Evolutionary conservation across 2,113 vertebrate genomes (phyloP).

Genomic region (Colossoma macropomum): DNA sequence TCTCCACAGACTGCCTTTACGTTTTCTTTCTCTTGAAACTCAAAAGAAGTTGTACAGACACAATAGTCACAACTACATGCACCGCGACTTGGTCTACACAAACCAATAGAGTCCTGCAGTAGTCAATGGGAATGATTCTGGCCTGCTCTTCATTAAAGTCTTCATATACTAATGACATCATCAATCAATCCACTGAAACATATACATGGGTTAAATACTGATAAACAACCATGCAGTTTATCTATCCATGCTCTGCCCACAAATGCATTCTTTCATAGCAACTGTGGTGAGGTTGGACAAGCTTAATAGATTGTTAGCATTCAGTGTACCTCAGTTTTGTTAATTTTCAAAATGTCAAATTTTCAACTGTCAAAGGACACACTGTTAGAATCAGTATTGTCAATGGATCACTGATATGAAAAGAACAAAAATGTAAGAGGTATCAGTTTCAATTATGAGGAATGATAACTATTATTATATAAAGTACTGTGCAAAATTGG

Average conservation of each 20-base stretch:
- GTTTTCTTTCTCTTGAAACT: background rate
- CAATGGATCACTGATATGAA: too few species aligned
- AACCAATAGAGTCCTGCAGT: slow-evolving; percentile 88
- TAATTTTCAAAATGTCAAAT: too few species aligned
- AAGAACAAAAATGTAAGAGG: too few species aligned
- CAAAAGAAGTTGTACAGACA: background rate
- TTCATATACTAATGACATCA: slow-evolving; percentile 95
- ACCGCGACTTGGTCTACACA: slow-evolving; percentile 64
- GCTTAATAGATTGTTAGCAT: background rate
- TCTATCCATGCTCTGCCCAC: background rate
- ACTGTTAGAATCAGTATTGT: too few species aligned
- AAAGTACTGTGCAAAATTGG: too few species aligned
- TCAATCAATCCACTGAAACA: slow-evolving; percentile 86
- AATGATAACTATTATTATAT: too few species aligned
- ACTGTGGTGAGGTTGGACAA: background rate
- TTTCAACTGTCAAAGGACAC: too few species aligned
- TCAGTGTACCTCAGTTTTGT: too few species aligned
- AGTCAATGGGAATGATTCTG: slow-evolving; percentile 94
- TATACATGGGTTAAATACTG: slow-evolving; percentile 76
- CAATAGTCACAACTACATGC: slow-evolving; percentile 50
- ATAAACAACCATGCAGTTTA: slow-evolving; percentile 69
- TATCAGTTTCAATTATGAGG: too few species aligned
- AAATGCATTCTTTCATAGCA: background rate
- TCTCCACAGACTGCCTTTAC: background rate
- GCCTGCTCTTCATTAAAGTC: slow-evolving; percentile 98